Conservation (phyloP, 2,888 invertebrate species). For the Sesia bembeciformis region DNA sequence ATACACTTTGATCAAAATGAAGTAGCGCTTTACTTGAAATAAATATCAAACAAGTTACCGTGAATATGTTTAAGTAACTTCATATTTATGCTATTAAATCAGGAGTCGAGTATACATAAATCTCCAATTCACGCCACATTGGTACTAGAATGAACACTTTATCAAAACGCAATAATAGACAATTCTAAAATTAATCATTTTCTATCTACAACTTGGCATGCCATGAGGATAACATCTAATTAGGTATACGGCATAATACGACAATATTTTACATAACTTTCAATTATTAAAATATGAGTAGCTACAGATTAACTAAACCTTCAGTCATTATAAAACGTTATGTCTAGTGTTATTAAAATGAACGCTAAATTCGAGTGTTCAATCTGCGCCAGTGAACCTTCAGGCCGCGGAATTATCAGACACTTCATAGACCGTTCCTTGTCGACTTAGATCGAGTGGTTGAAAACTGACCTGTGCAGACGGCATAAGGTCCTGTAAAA, state of each 20-base stretch:
- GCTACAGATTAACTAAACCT: not conserved
- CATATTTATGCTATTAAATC: not conserved
- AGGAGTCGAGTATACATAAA: not conserved
- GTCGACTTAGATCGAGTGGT: too few species aligned
- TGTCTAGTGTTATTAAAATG: too few species aligned
- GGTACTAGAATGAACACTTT: constrained; percentile 35
- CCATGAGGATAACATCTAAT: constrained; percentile 15
- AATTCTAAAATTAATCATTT: constrained; percentile 20
- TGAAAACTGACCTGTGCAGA: too few species aligned
- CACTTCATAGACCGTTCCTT: too few species aligned
- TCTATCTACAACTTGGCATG: constrained; percentile 26
- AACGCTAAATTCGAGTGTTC: too few species aligned
- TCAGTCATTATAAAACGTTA: not conserved
- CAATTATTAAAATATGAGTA: not conserved
- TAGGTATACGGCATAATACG: constrained; percentile 5
- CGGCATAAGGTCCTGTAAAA: too few species aligned
- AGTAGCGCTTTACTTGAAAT: not conserved
- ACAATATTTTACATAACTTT: not conserved
- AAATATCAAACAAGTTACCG: too few species aligned
- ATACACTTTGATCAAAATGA: not conserved
- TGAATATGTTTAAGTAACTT: not conserved
- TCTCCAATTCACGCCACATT: not conserved
- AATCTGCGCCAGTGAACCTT: too few species aligned
- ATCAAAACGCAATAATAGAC: constrained; percentile 36
- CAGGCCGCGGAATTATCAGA: too few species aligned